Evolutionary conservation across 2,797 vertebrate genomes (phyloP).

Genomic region (Poliocrania exsul): DNA sequence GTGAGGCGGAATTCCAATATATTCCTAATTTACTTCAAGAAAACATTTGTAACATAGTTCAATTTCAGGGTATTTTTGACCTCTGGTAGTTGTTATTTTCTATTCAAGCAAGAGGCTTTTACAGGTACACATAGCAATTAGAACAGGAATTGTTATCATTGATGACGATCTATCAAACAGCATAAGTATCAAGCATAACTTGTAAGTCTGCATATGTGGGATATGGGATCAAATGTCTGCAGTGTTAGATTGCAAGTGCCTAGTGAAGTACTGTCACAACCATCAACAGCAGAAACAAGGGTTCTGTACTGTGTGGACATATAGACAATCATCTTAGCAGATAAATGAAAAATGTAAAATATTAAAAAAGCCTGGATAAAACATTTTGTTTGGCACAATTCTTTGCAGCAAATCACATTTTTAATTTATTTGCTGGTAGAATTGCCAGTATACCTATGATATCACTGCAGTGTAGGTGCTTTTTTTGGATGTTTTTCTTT

Average conservation of each 20-base stretch:
- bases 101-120: not conserved
- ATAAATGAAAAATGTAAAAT: slow-evolving; percentile 51
- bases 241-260: not conserved
- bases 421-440: not conserved
- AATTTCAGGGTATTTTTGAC: not conserved
- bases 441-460: not conserved
- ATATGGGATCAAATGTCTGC: not conserved
- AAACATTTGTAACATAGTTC: not conserved
- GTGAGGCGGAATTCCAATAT: not conserved
- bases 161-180: not conserved
- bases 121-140: not conserved
- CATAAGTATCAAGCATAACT: not conserved
- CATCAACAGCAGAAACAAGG: not conserved
- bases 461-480: not conserved
- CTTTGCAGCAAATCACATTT: slow-evolving; percentile 8
- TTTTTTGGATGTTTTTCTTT: not conserved
- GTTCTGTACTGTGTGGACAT: not conserved
- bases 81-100: not conserved
- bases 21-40: not conserved
- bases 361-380: slow-evolving; percentile 25
- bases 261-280: not conserved
- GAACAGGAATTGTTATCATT: not conserved
- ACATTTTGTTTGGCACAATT: not conserved
- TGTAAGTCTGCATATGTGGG: not conserved
- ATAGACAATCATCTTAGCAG: slow-evolving; percentile 38